Base-by-base conservation (phyloP, 2,888 invertebrate species). In the Parnassius smintheus region DNA sequence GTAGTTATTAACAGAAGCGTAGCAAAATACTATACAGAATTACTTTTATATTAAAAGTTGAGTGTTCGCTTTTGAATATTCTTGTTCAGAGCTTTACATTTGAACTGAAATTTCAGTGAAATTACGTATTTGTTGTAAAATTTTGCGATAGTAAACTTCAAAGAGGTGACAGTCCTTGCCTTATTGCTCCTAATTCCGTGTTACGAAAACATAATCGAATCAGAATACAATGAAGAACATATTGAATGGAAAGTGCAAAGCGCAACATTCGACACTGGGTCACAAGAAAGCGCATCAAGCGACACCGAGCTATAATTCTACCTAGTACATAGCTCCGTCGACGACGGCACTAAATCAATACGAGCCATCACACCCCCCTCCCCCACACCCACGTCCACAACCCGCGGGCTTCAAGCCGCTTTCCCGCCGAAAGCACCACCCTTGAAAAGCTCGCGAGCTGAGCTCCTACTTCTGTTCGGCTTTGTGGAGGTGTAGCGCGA, bases 271-370 rank as follows among this genome's bases (percentile, higher is more conserved):
- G 49, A 67, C 62, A 59, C 65, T 69, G 65, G 67, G 73, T 75
- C 74, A 75, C 75, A 84, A 87, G 87, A 89, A 91, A 91, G 90
- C 91, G 91, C 90, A 89, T 90, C 85, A 88, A 89, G 88, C 89
- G 88, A 86, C 85, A 83, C 76, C 77, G 76, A 83, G 81, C 82
- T 86, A 85, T 81, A 80, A 81, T 81, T 84, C 85, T 86, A 86
- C 78, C 83, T 85, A 86, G 85, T 88, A 90, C 88, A 88, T 89
- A 89, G 89, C 88, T 82, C 77, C 88, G 88, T 86, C 91, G 91
- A 91, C 91, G 91, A 91, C 91, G 92, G 92, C 92, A 92, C 91
- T 92, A 92, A 92, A 92, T 92, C 92, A 92, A 92, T 92, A 92
- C 92, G 89, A 88, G 87, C 91, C 92, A 91, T 92, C 92, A 90